Evolutionary conservation across 2,888 invertebrate species (phyloP).

Genomic region (Amiota minor): DNA sequence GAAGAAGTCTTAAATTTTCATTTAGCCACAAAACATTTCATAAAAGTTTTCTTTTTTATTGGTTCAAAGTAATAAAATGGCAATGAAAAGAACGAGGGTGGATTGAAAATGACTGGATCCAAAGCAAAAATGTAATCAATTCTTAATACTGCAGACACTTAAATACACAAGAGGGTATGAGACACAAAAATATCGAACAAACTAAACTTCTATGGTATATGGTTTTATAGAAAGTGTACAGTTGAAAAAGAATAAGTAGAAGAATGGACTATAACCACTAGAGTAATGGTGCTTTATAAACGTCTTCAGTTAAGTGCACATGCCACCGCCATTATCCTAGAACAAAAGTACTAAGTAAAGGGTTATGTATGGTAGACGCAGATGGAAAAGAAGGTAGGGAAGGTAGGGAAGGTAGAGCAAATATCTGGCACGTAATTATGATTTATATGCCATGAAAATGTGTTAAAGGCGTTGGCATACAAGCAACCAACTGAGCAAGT

Average conservation of each 20-base stretch:
- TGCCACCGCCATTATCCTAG: neutral
- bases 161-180: conserved; percentile 10
- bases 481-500: conserved; percentile 25
- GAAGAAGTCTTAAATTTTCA: conserved; percentile 57
- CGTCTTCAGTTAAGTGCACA: conserved; percentile 56
- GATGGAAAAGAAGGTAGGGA: conserved; percentile 9
- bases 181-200: too few relatives aligned
- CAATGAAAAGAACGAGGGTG: conserved; percentile 38
- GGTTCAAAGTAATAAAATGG: conserved; percentile 34
- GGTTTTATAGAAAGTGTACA: neutral
- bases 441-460: conserved; percentile 56
- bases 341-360: conserved; percentile 18
- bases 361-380: neutral
- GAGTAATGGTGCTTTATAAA: conserved; percentile 58
- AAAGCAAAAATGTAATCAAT: conserved; percentile 58
- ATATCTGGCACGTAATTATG: conserved; percentile 52
- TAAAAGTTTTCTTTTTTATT: conserved; percentile 15
- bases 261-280: conserved; percentile 25
- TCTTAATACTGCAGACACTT: conserved; percentile 46
- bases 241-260: neutral
- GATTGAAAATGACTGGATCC: conserved; percentile 54
- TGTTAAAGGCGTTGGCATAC: conserved; percentile 45
- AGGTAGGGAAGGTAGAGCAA: conserved; percentile 8
- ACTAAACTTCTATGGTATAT: too few relatives aligned
- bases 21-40: conserved; percentile 37